These are phyloP conservation scores for Drosophila ironensis DNA, from an alignment of 1,140 invertebrate species.

Conservation along the genomic window DNA sequence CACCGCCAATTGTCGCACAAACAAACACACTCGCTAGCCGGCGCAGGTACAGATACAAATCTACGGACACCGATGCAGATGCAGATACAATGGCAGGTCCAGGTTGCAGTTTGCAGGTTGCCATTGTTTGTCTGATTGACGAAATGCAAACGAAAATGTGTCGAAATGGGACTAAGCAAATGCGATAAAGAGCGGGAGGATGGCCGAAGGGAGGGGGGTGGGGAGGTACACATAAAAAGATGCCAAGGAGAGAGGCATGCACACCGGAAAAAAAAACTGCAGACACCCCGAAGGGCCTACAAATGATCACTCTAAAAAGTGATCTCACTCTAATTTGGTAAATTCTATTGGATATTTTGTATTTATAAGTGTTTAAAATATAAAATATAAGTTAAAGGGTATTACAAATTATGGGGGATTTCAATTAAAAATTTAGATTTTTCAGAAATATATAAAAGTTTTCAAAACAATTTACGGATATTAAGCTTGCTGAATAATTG, in stretches of 20 bases:
- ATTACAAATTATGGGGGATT: no score
- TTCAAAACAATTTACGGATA: no score
- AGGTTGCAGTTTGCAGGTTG: constrained; percentile 65
- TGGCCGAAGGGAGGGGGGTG: background rate
- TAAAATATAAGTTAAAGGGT: no score
- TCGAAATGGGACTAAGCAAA: constrained; percentile 78
- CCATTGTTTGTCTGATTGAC: constrained; percentile 76
- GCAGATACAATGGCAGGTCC: constrained; percentile 29
- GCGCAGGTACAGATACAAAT: background rate
- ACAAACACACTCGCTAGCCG: background rate
- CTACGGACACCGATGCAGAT: no score
- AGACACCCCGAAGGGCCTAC: no score
- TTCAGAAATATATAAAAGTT: no score
- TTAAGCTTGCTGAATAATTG: no score
- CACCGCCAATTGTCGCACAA: constrained; percentile 54
- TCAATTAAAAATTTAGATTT: no score
- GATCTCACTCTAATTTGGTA: no score
- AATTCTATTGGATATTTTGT: no score
- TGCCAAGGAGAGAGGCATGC: constrained; percentile 6
- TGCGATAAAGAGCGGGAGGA: constrained; percentile 27
- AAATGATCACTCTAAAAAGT: no score
- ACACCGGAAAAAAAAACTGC: background rate
- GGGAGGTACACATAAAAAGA: constrained; percentile 40
- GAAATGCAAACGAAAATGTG: constrained; percentile 80
- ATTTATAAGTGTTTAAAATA: no score